Conservation (phyloP, 30 jellyfish, hydroid and myxozoan species). For the Sanderia malayensis region DNA sequence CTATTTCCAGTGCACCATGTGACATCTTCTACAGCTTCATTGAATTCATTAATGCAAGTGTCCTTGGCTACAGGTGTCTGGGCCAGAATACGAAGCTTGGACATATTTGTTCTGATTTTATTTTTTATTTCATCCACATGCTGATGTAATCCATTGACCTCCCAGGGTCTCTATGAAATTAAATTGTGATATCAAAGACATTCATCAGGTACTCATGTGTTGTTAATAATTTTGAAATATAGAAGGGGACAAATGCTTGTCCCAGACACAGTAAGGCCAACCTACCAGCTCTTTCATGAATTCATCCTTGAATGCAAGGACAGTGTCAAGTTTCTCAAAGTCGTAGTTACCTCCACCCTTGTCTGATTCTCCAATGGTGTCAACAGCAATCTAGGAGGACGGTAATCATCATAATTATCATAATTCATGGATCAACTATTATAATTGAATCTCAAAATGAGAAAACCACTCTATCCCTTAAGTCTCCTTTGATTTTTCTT, state of each 20-base stretch:
- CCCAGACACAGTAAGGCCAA: no score
- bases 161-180: not conserved
- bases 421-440: no score
- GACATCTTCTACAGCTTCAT: conserved; percentile 13
- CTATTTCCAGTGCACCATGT: no score
- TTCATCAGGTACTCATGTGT: no score
- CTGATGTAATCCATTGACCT: not conserved
- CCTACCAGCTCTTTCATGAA: conserved; percentile 9
- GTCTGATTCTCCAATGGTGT: not conserved
- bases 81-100: not conserved
- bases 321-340: not conserved
- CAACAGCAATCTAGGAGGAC: conserved; percentile 1
- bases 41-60: conserved; percentile 15
- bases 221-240: no score
- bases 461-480: no score
- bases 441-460: no score
- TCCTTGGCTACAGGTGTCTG: conserved; percentile 3
- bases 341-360: not conserved
- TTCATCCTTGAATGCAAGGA: not conserved
- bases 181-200: no score
- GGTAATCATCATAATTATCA: no score
- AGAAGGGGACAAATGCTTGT: no score
- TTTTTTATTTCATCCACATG: conserved; percentile 1
- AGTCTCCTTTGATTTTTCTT: no score
- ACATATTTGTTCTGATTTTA: not conserved